These are phyloP conservation scores for Mohoua ochrocephala DNA, from an alignment of 2,113 vertebrate species.

Conservation along the genomic window DNA sequence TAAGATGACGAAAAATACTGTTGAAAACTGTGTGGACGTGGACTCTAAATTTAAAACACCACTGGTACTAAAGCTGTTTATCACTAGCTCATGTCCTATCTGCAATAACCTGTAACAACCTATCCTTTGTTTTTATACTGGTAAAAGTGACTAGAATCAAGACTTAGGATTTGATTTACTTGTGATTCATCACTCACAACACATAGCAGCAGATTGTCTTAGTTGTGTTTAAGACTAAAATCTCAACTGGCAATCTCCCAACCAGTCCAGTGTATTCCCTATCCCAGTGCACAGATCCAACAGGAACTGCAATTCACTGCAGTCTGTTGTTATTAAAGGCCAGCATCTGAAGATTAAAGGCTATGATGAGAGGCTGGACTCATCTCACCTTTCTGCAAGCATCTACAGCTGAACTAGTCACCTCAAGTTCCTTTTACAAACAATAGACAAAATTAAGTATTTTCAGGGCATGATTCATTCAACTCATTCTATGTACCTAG, in stretches of 20 bases:
- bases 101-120: background rate
- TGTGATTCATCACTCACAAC: background rate
- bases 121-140: background rate
- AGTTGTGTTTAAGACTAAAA: background rate
- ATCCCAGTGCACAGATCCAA: background rate
- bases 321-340: background rate
- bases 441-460: background rate
- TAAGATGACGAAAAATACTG: background rate
- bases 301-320: background rate
- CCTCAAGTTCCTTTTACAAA: background rate
- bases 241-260: background rate
- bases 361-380: background rate
- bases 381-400: background rate
- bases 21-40: background rate
- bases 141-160: background rate
- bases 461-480: background rate
- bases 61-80: background rate
- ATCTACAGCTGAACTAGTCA: background rate
- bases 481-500: background rate
- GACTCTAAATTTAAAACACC: background rate
- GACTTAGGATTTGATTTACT: background rate
- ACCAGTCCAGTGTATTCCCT: background rate
- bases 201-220: background rate
- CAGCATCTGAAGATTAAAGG: background rate
- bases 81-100: background rate